A percentile compares a stretch with the other conserved stretches of the same genome.
Conservation (phyloP, 2,888 invertebrate genomes). For the Neoascia interrupta region DNA sequence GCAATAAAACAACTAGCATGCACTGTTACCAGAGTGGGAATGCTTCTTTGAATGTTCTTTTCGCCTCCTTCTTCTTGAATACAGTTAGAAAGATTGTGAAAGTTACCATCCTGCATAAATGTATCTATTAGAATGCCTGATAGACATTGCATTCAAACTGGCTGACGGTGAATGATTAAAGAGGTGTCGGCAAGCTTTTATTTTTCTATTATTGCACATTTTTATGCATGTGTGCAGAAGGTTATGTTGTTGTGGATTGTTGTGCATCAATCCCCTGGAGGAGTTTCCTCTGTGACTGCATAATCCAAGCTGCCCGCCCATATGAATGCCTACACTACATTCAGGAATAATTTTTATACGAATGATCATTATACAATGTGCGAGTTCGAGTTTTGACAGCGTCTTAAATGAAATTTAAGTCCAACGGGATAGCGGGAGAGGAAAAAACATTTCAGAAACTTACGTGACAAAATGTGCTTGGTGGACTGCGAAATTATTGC, state of each 20-base stretch:
- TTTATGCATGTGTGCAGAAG: no score
- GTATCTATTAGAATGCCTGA: slow-evolving; percentile 2
- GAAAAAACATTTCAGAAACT: not conserved
- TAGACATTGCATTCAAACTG: slow-evolving; percentile 38
- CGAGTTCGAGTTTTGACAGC: slow-evolving; percentile 15
- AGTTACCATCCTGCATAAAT: slow-evolving; percentile 54
- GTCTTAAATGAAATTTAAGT: not conserved
- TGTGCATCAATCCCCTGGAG: not conserved
- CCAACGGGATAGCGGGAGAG: not conserved
- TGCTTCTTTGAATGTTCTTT: slow-evolving; percentile 25
- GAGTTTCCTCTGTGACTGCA: slow-evolving; percentile 18
- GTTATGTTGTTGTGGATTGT: no score
- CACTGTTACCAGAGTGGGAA: slow-evolving; percentile 4
- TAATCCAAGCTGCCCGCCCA: slow-evolving; percentile 22
- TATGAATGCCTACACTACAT: slow-evolving; percentile 39
- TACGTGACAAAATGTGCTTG: not conserved
- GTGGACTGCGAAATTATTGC: no score
- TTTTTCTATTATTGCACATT: slow-evolving; percentile 7
- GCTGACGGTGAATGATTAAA: slow-evolving; percentile 49
- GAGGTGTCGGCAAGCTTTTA: slow-evolving; percentile 11
- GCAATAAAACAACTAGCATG: slow-evolving; percentile 19
- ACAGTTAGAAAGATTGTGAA: slow-evolving; percentile 62
- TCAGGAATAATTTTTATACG: slow-evolving; percentile 20
- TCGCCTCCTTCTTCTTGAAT: slow-evolving; percentile 49
- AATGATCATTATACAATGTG: slow-evolving; percentile 8